A percentile compares a stretch with the other conserved stretches of the same genome.
These are phyloP conservation scores for Gallirallus australis DNA, from an alignment of 2,797 vertebrate species.

Conservation along the genomic window DNA sequence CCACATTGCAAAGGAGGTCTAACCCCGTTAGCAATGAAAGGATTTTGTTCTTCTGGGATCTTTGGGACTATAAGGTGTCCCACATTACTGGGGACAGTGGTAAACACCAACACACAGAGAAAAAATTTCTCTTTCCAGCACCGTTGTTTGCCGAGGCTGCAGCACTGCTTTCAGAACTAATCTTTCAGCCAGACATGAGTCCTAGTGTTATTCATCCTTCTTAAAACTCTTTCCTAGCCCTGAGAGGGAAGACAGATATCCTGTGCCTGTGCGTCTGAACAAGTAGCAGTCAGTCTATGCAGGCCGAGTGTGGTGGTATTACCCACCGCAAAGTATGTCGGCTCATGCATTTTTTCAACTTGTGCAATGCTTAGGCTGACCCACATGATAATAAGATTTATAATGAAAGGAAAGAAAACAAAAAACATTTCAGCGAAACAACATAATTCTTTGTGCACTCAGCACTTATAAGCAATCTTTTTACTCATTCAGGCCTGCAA, in stretches of 20 bases:
- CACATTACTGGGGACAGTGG: neutral
- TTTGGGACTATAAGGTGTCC: neutral
- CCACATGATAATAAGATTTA: neutral
- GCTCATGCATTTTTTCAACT: neutral
- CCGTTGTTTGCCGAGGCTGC: neutral
- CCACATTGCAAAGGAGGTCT: neutral
- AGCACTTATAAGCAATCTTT: neutral
- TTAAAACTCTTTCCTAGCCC: neutral
- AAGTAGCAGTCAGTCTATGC: accelerated
- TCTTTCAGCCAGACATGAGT: neutral
- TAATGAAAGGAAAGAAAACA: neutral
- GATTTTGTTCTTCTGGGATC: neutral
- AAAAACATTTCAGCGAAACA: neutral
- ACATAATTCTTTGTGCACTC: neutral
- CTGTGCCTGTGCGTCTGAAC: neutral
- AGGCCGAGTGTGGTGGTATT: neutral
- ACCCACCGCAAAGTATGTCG: neutral
- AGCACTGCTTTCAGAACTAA: neutral
- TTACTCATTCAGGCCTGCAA: neutral
- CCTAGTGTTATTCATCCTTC: neutral
- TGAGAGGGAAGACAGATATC: neutral
- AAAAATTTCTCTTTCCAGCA: neutral
- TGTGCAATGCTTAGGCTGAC: neutral
- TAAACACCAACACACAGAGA: neutral
- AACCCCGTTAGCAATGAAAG: neutral